These are phyloP conservation scores for Knipowitschia caucasica DNA, from an alignment of 2,797 vertebrate species.

Conservation along the genomic window DNA sequence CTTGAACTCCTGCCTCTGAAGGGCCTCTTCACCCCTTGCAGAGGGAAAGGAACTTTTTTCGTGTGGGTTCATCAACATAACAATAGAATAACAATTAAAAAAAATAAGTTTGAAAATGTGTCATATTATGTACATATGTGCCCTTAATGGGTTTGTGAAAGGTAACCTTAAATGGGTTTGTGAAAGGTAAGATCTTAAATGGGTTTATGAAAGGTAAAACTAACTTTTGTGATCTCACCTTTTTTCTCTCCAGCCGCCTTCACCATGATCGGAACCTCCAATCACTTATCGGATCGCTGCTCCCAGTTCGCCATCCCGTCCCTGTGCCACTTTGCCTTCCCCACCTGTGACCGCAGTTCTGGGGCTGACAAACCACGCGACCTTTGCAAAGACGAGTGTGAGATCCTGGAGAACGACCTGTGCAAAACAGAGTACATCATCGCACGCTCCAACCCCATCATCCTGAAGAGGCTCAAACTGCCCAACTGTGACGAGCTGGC, in stretches of 20 bases:
- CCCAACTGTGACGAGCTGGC: conserved; percentile 97
- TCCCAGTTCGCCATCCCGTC: conserved; percentile 98
- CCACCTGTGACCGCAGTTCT: conserved; percentile 88
- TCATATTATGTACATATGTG: no score
- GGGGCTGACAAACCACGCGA: conserved; percentile 86
- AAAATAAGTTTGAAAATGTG: no score
- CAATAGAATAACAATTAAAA: no score
- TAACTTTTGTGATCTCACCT: conserved; percentile 12
- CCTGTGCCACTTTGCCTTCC: conserved; percentile 96
- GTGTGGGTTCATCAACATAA: no score
- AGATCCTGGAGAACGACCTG: conserved; percentile 95
- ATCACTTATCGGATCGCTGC: conserved; percentile 94
- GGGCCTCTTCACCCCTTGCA: no score
- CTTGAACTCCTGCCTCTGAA: no score
- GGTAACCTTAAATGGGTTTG: no score
- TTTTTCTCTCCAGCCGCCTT: conserved; percentile 84
- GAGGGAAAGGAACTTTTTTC: no score
- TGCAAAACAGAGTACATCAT: conserved; percentile 98
- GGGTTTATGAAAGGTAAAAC: no score
- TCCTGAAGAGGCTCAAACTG: conserved; percentile 92
- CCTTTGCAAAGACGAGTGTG: conserved; percentile 94
- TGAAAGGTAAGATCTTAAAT: no score
- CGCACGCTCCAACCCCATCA: conserved; percentile 93
- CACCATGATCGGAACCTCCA: conserved; percentile 98
- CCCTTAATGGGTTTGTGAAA: no score